A percentile compares a stretch with the other conserved stretches of the same genome.
phyloP scores from a whole-genome alignment of 2,113 vertebrate species.

The Zapus hudsonius region DNA sequence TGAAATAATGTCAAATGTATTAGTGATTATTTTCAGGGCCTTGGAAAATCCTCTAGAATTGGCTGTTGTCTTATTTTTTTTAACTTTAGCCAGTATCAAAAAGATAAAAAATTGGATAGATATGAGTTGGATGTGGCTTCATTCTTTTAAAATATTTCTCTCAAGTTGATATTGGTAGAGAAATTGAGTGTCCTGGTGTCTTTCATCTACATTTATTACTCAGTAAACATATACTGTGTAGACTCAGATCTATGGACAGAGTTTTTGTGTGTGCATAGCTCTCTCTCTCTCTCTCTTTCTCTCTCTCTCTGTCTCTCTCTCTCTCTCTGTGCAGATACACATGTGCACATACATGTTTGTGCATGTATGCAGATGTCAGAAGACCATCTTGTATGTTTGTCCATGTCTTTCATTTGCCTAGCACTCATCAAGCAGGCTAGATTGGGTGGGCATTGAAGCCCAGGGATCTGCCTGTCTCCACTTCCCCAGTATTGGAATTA shows the following conservation, averaged over 20 bases:
- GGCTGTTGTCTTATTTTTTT: conserved; percentile 13
- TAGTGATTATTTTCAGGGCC: background rate
- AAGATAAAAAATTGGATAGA: background rate
- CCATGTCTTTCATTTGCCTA: no score
- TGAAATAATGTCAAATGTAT: background rate
- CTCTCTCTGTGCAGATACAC: no score
- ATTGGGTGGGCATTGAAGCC: no score
- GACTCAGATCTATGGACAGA: background rate
- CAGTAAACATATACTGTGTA: background rate
- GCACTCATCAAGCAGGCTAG: no score
- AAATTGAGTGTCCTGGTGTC: background rate
- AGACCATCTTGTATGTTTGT: no score
- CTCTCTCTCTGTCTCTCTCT: no score
- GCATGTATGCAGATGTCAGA: no score
- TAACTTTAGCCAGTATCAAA: background rate
- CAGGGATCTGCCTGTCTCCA: no score
- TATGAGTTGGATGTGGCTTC: background rate
- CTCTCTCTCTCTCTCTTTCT: no score
- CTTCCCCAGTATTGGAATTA: no score
- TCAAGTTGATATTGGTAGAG: background rate
- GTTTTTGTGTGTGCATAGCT: no score
- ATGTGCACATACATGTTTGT: no score
- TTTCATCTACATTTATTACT: background rate
- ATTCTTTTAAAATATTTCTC: background rate
- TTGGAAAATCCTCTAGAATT: conserved; percentile 3